A percentile compares a stretch with the other conserved stretches of the same genome.
Conservation (phyloP, 2,888 invertebrate species). For the Andrena trimmerana region DNA sequence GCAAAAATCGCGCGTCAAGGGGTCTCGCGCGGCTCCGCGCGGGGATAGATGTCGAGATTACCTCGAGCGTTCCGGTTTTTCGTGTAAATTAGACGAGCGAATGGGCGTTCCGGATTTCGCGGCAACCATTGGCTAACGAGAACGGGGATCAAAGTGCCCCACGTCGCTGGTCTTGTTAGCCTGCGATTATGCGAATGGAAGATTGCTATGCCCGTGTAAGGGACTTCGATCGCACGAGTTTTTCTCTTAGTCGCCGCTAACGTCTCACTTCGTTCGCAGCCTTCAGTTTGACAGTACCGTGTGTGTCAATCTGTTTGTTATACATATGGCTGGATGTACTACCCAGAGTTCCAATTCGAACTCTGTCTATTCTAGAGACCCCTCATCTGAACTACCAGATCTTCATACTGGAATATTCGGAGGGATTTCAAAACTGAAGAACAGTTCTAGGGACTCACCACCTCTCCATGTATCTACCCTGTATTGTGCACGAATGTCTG, state of each 20-base stretch:
- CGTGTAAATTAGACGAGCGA: slow-evolving; percentile 46
- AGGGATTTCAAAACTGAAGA: too few species aligned
- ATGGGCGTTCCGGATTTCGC: slow-evolving; percentile 43
- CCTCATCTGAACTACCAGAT: too few species aligned
- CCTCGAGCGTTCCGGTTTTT: slow-evolving; percentile 42
- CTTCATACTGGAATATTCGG: too few species aligned
- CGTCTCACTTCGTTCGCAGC: not conserved
- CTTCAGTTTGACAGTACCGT: too few species aligned
- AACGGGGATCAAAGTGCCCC: slow-evolving; percentile 38
- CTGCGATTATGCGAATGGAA: slow-evolving; percentile 19
- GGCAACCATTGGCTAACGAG: slow-evolving; percentile 36
- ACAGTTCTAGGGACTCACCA: not conserved
- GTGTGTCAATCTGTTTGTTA: too few species aligned
- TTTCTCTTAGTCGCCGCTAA: not conserved
- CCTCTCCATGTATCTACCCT: not conserved
- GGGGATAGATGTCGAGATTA: slow-evolving; percentile 39
- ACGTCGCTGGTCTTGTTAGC: slow-evolving; percentile 19
- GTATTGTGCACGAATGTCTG: not conserved
- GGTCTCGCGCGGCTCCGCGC: slow-evolving; percentile 11
- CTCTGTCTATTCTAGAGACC: not conserved
- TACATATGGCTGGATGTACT: too few species aligned
- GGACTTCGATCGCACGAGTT: slow-evolving; percentile 1
- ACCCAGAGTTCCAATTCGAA: not conserved
- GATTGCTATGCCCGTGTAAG: slow-evolving; percentile 25
- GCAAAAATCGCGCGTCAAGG: slow-evolving; percentile 31